These are phyloP conservation scores for Drymodes brunneopygia DNA, from an alignment of 2,113 vertebrate genomes.

Conservation along the genomic window DNA sequence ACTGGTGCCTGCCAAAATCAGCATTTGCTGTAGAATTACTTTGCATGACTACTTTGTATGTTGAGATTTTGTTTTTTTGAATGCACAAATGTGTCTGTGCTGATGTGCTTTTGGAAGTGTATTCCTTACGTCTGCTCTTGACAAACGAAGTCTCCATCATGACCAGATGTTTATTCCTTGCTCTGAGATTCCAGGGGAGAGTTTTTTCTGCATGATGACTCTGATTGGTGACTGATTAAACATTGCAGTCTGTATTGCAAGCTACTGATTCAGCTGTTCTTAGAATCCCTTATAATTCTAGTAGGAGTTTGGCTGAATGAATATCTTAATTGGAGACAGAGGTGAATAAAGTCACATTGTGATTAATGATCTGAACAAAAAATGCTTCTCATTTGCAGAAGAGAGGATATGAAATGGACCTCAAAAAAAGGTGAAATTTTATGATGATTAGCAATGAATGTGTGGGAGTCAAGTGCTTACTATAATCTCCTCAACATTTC, in stretches of 20 bases:
- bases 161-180: not conserved
- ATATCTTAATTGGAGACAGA: not conserved
- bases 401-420: not conserved
- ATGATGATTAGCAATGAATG: not conserved
- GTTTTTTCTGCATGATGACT: not conserved
- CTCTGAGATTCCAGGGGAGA: not conserved
- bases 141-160: not conserved
- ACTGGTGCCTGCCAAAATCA: slow-evolving; percentile 8
- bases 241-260: not conserved
- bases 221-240: not conserved
- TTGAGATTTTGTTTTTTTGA: not conserved
- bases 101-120: not conserved
- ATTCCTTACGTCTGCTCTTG: not conserved
- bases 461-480: not conserved
- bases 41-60: not conserved
- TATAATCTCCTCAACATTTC: not conserved
- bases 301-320: not conserved
- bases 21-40: slow-evolving; percentile 8
- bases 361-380: not conserved
- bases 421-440: not conserved
- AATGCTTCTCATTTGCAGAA: not conserved
- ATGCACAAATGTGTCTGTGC: not conserved
- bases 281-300: not conserved
- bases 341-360: not conserved
- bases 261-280: not conserved